A percentile compares a stretch with the other conserved stretches of the same genome.
Conservation (phyloP, 2,113 vertebrate species). For the Pipa parva region DNA sequence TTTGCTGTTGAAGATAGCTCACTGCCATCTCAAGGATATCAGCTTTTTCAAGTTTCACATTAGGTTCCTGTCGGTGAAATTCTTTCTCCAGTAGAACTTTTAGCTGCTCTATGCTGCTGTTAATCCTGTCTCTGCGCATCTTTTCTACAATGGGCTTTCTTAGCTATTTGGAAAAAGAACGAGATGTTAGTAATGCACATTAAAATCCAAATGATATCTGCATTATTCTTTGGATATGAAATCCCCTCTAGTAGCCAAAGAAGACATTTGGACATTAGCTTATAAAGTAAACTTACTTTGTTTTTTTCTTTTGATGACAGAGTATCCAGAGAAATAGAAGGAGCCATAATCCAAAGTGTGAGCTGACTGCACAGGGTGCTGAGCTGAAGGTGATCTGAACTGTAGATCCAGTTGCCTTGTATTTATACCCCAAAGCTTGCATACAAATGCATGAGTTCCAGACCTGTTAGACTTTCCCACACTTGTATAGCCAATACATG, state of each 20-base stretch:
- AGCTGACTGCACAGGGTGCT: conserved; percentile 3
- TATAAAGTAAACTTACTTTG: conserved; percentile 57
- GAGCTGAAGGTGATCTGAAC: background rate
- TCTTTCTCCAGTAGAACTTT: conserved; percentile 75
- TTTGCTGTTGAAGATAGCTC: conserved; percentile 73
- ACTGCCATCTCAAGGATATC: conserved; percentile 82
- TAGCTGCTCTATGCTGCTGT: conserved; percentile 73
- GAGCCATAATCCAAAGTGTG: conserved; percentile 47
- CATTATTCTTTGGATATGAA: background rate
- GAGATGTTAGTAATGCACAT: background rate
- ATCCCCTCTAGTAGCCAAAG: background rate
- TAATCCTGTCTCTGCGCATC: conserved; percentile 75
- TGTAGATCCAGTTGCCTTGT: conserved; percentile 27
- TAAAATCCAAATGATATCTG: background rate
- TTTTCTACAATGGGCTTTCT: conserved; percentile 74
- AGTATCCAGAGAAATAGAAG: conserved; percentile 50
- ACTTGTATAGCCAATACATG: conserved; percentile 65
- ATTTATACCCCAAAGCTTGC: conserved; percentile 54
- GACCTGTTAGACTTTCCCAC: conserved; percentile 65
- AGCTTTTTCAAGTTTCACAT: conserved; percentile 80
- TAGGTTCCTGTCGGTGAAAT: conserved; percentile 74
- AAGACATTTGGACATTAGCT: background rate
- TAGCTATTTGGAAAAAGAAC: conserved; percentile 50
- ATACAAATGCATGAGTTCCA: conserved; percentile 59
- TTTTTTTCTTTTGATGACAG: conserved; percentile 51